phyloP scores from a whole-genome alignment of 2,113 vertebrate species.

The Laticauda colubrina region DNA sequence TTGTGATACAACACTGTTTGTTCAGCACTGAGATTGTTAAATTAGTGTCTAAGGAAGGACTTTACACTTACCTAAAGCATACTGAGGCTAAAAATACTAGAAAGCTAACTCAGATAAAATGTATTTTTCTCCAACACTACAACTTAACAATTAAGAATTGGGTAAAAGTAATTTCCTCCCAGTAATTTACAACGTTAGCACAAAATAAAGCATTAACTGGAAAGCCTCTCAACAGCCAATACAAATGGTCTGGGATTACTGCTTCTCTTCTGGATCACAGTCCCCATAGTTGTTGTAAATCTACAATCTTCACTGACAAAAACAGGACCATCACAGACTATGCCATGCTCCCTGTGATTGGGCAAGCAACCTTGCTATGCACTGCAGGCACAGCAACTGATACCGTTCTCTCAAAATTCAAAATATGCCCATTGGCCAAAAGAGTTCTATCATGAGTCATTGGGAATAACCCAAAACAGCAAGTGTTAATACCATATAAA shows the following conservation, averaged over 20 bases:
- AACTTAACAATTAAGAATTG: not conserved
- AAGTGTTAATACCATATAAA: not conserved
- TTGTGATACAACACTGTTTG: too few relatives aligned
- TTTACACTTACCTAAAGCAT: not conserved
- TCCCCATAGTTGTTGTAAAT: not conserved
- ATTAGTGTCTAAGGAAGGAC: not conserved
- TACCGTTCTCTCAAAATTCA: not conserved
- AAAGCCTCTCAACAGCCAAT: not conserved
- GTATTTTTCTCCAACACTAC: not conserved
- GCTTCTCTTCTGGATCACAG: not conserved
- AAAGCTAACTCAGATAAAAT: not conserved
- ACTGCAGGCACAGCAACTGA: not conserved
- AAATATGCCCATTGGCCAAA: not conserved
- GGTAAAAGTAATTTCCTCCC: not conserved
- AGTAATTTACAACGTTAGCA: not conserved
- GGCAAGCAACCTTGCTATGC: not conserved
- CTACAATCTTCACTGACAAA: not conserved
- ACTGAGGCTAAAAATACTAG: not conserved
- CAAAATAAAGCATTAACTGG: not conserved
- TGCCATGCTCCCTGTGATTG: not conserved
- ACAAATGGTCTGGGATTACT: not conserved
- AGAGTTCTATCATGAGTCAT: not conserved
- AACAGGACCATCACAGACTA: not conserved
- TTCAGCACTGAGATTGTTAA: not conserved
- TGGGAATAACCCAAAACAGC: not conserved